Base-by-base conservation (phyloP, 2,113 vertebrate genomes). In the Kobus ellipsiprymnus region DNA sequence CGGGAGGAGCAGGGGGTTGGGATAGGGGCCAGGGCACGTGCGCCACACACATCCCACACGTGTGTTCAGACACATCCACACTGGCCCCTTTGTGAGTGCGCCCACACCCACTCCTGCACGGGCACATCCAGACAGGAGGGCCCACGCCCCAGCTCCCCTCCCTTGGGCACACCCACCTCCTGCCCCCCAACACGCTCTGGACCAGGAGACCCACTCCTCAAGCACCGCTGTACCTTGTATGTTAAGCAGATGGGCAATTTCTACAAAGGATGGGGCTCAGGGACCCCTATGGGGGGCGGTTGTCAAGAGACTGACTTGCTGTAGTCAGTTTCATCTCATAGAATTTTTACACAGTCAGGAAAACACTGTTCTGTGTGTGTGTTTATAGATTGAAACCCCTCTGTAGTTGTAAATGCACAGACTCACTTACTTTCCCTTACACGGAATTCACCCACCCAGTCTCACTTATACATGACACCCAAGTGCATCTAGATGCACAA, bases 71-170 rank as follows among this genome's bases (percentile, higher is more conserved):
- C 46, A 17, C 84, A 81, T 1, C n/a, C 74, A 96, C 97, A 84
- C 91, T 74, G 81, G 96, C 82, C 74, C 29, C 82, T 93, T 86
- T 97, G 91, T 93, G 77, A 0, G 4, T 92, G 85, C 0, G 4
- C 74, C 83, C 95, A 94, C 97, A 46, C 89, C 92, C 84, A 52
- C 40, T 71, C 81, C 77, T 92, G 94, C 78, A n/a, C 0, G 0
- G 92, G 81, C 96, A 94, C 78, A 90, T 97, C 96, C 96, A 40
- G 80, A 55, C 93, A 96, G 40, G 94, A 88, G 95, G 83, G 52
- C 87, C 85, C 95, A 93, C 52, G 17, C 71, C 98, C 92, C 83
- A 62, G 93, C 15, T 54, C 91, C 60, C 62, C 85, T 85, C 94
- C 90, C 57, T 33, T 0, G 0, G n/a, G 85, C 83, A 59, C 97